Percentiles rank a stretch among this genome's conserved stretches.
phyloP scores from a whole-genome alignment of 2,113 vertebrate genomes.

The Sturnus vulgaris region DNA sequence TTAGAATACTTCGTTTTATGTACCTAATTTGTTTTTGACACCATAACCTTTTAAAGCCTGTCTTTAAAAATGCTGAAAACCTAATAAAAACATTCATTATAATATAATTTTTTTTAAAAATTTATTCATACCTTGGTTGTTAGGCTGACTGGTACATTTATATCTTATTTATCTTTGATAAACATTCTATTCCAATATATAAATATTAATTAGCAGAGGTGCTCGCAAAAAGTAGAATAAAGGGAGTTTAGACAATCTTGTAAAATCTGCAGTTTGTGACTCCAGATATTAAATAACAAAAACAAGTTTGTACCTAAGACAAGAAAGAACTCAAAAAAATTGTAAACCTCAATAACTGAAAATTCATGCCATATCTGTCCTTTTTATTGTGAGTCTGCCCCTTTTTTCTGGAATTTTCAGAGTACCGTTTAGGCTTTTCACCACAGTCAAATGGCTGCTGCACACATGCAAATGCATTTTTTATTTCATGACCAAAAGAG shows the following conservation, averaged over 20 bases:
- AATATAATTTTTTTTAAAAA: background rate
- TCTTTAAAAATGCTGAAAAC: background rate
- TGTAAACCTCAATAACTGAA: background rate
- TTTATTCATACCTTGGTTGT: background rate
- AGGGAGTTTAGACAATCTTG: background rate
- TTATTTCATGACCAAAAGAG: background rate
- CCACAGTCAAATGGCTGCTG: background rate
- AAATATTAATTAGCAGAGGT: background rate
- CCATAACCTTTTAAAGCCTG: background rate
- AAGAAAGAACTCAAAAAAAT: background rate
- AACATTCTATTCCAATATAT: background rate
- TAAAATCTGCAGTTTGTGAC: background rate
- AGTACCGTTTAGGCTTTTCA: background rate
- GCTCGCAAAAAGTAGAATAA: background rate
- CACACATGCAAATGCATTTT: background rate
- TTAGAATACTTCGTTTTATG: background rate
- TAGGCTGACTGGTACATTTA: background rate
- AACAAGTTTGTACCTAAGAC: rapidly evolving
- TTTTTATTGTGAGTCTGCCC: background rate
- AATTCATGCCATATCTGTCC: background rate
- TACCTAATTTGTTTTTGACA: background rate
- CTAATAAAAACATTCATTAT: background rate
- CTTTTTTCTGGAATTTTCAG: background rate
- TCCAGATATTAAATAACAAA: background rate
- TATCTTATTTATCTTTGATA: background rate